Evolutionary conservation across 2,888 invertebrate genomes (phyloP), one percentile per base, ranked within the genome.

Genomic region (Plebejus argus): DNA sequence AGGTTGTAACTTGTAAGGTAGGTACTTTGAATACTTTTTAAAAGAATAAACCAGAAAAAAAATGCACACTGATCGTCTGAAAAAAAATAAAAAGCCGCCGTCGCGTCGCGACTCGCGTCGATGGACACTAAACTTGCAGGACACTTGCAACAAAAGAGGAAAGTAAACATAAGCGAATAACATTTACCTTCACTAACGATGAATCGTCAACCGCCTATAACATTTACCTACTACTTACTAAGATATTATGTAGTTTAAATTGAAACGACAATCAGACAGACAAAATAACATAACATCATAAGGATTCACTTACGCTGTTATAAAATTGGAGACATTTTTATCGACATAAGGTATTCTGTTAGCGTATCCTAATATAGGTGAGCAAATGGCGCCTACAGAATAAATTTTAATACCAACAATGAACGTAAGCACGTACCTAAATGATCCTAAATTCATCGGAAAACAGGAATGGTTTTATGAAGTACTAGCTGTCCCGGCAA

Each of bases 331-430:
- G 15, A 23, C 45, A 74, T 33, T 78, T 10, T 15, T 70, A 53
- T 33, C 53, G 79, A 10, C 70, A 79, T 84, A 82, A 81, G 72
- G 75, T 53, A 84, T 86, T 83, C 85, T 77, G 49, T 77, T 80
- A 79, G 80, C 82, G 83, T 83, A 56, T 12, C 18, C 39, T 2
- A 80, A 84, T 82, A 84, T 85, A 84, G 84, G 84, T 84, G 83
- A 84, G 77, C 77, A 45, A 78, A 66, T 70, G 23, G 70, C 66
- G 49, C 61, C 70, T 49, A 18, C 12, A 49, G 80, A 80, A 82
- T 82, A 79, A 61, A 20, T 79, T 78, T 39, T 15, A 49, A 74
- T 53, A 49, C 12, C 72, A 35, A 35, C 53, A 71, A 71, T 58
- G 56, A 53, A 70, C n/a, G 8, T 35, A 28, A 49, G 28, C 49